These are phyloP conservation scores for Neotoma lepida DNA, from an alignment of 2,113 vertebrate species.

Conservation along the genomic window DNA sequence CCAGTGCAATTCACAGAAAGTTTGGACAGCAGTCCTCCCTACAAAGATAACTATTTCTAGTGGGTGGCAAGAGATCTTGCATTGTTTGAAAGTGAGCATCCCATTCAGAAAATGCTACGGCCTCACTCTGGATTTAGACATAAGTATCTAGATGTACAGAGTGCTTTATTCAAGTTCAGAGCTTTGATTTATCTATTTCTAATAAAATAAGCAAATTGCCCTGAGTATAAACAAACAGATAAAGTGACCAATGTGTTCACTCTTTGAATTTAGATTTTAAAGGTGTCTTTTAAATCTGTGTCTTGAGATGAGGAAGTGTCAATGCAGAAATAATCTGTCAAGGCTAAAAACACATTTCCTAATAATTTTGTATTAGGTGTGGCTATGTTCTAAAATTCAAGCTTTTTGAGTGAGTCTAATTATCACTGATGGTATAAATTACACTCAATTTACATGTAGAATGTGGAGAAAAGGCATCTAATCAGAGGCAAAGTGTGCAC, in stretches of 20 bases:
- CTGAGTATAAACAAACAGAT: neutral
- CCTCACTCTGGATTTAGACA: neutral
- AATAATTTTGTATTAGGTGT: neutral
- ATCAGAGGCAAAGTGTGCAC: neutral
- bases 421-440: neutral
- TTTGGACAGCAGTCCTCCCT: neutral
- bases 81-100: neutral
- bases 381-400: neutral
- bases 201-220: neutral
- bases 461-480: neutral
- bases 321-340: neutral
- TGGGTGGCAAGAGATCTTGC: neutral
- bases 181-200: neutral
- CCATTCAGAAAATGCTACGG: neutral
- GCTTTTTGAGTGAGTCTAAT: neutral
- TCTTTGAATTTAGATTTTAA: slow-evolving; percentile 47
- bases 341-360: neutral
- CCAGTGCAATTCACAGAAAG: neutral
- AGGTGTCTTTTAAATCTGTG: neutral
- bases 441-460: neutral
- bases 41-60: neutral
- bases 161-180: neutral
- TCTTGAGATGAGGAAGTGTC: neutral
- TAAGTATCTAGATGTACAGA: neutral
- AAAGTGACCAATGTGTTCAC: neutral